Evolutionary conservation across 2,888 invertebrate genomes (phyloP).

Genomic region (Eupithecia insigniata): DNA sequence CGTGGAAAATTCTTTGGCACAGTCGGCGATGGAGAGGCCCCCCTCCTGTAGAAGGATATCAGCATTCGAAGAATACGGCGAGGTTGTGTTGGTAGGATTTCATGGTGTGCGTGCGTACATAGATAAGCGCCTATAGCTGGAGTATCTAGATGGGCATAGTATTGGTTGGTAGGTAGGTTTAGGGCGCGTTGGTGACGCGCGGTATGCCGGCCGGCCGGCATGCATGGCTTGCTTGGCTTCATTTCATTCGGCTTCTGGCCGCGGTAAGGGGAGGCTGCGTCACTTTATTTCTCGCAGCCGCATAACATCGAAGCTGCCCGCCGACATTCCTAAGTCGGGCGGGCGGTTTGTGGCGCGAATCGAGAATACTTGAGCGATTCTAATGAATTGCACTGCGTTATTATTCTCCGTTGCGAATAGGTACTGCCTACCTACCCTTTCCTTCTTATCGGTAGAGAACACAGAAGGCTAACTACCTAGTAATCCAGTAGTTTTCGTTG

Average conservation of each 20-base stretch:
- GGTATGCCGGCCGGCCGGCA: conserved; percentile 18
- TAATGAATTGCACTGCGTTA: conserved; percentile 75
- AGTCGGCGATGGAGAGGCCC: conserved; percentile 46
- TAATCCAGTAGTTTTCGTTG: neutral
- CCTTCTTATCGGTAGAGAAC: neutral
- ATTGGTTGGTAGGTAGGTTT: conserved; percentile 9
- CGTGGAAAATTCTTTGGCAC: conserved; percentile 9
- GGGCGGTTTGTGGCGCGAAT: conserved; percentile 77
- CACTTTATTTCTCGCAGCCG: conserved; percentile 58
- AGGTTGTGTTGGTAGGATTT: conserved; percentile 64
- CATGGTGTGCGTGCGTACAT: conserved; percentile 55
- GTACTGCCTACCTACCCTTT: too few relatives aligned
- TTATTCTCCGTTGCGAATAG: conserved; percentile 47
- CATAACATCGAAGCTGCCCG: conserved; percentile 69
- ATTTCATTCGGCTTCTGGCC: conserved; percentile 64
- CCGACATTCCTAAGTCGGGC: conserved; percentile 75
- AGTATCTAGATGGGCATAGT: conserved; percentile 7
- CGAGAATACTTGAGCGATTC: conserved; percentile 75
- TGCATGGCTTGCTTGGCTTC: conserved; percentile 17
- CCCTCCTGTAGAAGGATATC: conserved; percentile 73
- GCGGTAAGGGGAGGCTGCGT: conserved; percentile 53
- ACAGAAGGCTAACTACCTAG: neutral
- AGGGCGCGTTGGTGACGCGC: conserved; percentile 39
- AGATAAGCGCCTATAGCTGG: conserved; percentile 4
- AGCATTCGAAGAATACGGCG: conserved; percentile 65